These are phyloP conservation scores for Phaonia tiefii DNA, from an alignment of 2,888 invertebrate species.

Conservation along the genomic window DNA sequence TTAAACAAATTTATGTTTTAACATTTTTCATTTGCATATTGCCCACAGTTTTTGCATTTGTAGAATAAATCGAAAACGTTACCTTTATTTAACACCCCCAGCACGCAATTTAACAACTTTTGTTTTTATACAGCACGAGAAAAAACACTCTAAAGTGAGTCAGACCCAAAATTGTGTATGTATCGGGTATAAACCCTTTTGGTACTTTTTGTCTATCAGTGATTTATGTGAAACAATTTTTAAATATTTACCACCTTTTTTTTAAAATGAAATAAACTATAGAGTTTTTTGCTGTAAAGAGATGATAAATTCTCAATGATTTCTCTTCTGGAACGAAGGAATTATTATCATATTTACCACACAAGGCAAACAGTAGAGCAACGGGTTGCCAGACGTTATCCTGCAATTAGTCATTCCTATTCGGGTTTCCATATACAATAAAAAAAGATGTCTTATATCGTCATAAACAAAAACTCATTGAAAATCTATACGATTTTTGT, in stretches of 20 bases:
- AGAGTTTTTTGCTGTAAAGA: not conserved
- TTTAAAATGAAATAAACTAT: not conserved
- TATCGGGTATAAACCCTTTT: slow-evolving; percentile 19
- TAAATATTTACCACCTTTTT: slow-evolving; percentile 39
- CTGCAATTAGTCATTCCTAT: not conserved
- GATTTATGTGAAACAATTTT: slow-evolving; percentile 56
- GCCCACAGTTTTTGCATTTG: slow-evolving; percentile 39
- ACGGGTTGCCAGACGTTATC: not conserved
- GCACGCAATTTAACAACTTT: too few relatives aligned
- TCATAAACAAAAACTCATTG: too few relatives aligned
- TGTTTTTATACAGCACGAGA: too few relatives aligned
- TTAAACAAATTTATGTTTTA: slow-evolving; percentile 55
- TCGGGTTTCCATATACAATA: too few relatives aligned
- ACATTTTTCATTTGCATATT: slow-evolving; percentile 60
- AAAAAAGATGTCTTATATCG: too few relatives aligned
- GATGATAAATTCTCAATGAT: slow-evolving; percentile 15
- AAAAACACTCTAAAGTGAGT: not conserved
- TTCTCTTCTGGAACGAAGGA: slow-evolving; percentile 6
- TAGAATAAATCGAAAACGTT: slow-evolving; percentile 36
- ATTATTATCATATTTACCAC: not conserved
- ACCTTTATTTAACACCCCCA: slow-evolving; percentile 15
- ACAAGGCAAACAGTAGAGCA: not conserved
- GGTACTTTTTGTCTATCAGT: slow-evolving; percentile 13
- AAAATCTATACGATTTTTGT: too few relatives aligned
- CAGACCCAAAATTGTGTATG: not conserved